Evolutionary conservation across 1,140 invertebrate genomes (phyloP), one percentile per base, ranked within the genome.

Genomic region (Drosophila bipectinata): DNA sequence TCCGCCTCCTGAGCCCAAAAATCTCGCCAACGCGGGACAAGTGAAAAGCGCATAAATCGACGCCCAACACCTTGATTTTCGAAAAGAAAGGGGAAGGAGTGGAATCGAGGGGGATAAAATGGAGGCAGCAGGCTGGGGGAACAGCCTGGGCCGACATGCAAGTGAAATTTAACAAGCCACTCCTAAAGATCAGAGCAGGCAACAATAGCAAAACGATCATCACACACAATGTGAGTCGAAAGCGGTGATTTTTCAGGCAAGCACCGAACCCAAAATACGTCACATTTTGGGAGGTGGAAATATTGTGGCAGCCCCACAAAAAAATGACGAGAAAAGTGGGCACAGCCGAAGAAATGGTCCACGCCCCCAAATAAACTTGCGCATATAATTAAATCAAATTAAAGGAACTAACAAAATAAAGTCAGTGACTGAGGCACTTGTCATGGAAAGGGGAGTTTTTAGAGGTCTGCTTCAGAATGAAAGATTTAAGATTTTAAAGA

Each of bases 331-430:
- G 61, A 78, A 77, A 84, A 68, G 73, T 85, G 78, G 82, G 82
- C 82, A 75, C 74, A 82, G 78, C 71, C 78, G 51, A 67, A 74
- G 67, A 60, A 63, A 52, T 45, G 52, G 26, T 60, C 32, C 63
- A 87, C 82, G 71, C 82, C 83, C 53, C 69, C 77, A 32, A 39
- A 58, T 57, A 68, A 76, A 44, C 55, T 60, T 75, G 83, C 28
- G 83, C 83, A 88, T 88, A 88, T 88, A 88, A 88, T 88, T 88
- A 88, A 88, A 88, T 88, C 79, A 79, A 88, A 88, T 88, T 88
- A 88, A 88, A 83, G 57, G 47, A 59, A 66, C 52, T 39, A 56
- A 45, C 47, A 44, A 75, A 64, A 58, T 45, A 58, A 54, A 54
- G 34, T 8, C 41, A 41, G 24, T 12, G 41, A 58, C 57, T 61